phyloP scores from a whole-genome alignment of 2,113 vertebrate species.

The Shinisaurus crocodilurus region DNA sequence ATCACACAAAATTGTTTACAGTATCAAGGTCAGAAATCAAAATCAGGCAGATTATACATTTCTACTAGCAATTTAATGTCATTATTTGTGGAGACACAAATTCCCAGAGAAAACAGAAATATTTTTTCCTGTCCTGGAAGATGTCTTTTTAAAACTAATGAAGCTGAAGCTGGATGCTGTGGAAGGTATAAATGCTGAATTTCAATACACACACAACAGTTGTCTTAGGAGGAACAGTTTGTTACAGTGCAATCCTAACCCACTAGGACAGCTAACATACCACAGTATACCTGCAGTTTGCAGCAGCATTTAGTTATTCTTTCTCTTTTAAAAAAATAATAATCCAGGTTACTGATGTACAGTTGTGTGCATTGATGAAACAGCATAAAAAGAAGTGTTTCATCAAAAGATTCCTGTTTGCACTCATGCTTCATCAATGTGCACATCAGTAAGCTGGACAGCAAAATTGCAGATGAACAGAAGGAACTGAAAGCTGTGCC shows the following conservation, averaged over 20 bases:
- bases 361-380: neutral
- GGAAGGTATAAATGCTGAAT: neutral
- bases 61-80: neutral
- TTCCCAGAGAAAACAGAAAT: neutral
- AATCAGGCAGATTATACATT: neutral
- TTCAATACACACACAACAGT: neutral
- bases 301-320: too few species aligned
- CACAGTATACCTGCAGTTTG: too few species aligned
- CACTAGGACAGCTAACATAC: too few species aligned
- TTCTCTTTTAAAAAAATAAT: too few species aligned
- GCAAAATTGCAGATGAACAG: neutral
- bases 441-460: neutral
- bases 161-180: neutral
- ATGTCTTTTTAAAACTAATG: neutral
- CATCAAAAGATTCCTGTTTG: neutral
- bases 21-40: neutral
- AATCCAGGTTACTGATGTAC: neutral
- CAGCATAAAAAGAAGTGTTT: neutral
- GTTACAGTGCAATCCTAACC: too few species aligned
- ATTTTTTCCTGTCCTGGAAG: too few species aligned
- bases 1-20: neutral
- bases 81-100: neutral
- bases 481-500: neutral
- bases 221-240: neutral
- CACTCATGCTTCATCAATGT: neutral